A percentile compares a stretch with the other conserved stretches of the same genome.
Evolutionary conservation across 1,140 invertebrate species (phyloP).

Genomic region (Eriocheir sinensis): DNA sequence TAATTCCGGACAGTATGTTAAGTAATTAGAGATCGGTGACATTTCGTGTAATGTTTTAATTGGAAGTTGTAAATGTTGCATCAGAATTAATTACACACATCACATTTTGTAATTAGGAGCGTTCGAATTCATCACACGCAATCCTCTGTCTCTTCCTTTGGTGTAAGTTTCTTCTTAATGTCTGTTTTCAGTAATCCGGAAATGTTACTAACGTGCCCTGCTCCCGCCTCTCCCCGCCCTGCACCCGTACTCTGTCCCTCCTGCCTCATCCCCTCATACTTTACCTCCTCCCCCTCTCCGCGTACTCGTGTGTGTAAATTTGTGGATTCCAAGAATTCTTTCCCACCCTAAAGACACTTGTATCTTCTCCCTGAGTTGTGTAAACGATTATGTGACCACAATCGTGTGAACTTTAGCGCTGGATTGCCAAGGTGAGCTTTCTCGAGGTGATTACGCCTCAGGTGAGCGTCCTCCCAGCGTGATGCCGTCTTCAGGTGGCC

Average conservation of each 20-base stretch:
- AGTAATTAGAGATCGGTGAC: too few species aligned
- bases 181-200: too few species aligned
- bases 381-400: conserved; percentile 24
- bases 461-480: conserved; percentile 9
- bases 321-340: not conserved
- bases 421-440: not conserved
- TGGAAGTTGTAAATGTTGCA: too few species aligned
- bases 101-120: too few species aligned
- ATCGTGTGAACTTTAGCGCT: not conserved
- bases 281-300: not conserved
- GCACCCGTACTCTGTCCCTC: not conserved
- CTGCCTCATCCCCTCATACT: not conserved
- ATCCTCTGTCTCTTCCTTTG: not conserved
- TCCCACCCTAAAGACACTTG: not conserved
- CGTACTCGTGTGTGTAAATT: not conserved
- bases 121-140: too few species aligned
- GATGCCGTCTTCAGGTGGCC: not conserved
- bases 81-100: too few species aligned
- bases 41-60: too few species aligned
- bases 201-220: not conserved
- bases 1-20: too few species aligned
- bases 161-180: not conserved
- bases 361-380: not conserved
- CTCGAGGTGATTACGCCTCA: not conserved
- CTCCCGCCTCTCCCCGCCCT: not conserved